Evolutionary conservation across 2,888 invertebrate species (phyloP), one percentile per base, ranked within the genome.

Genomic region (Patella ulyssiponensis): DNA sequence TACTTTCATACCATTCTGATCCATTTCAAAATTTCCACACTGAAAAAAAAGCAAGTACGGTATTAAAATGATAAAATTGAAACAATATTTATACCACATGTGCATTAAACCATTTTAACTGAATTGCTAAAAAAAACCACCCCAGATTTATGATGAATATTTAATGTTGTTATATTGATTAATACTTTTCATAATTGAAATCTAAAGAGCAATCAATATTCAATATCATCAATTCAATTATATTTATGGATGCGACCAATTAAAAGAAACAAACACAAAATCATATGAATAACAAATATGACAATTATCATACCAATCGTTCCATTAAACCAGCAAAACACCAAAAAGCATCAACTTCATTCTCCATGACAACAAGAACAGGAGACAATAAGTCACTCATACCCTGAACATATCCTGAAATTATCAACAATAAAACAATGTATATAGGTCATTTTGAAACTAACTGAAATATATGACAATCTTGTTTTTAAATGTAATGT

Each of bases 281-380:
- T 64, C 20, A 12, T 23, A 64, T 64, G 44, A 7, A 44, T 44
- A 5, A 33, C 33, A 33, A 33, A 33, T 33, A 33, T 33, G 33
- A 33, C 5, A 33, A n/a, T 3, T 12, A 20, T 87, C 95, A 94
- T 91, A 97, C 97, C 91, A 99, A 95, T 93, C 95, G 95, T 79
- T 98, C 95, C 98, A 99, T 99, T 87, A 98, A 97, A 12, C 98
- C 98, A 58, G 96, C 98, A 91, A 99, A 99, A 92, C 98, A 98
- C 99, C 99, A 99, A 93, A 99, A 99, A 0, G 97, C 95, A 91
- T 99, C 98, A 3, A 97, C 96, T 92, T 99, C 99, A 90, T 97
- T 95, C 83, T 95, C 95, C 93, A 98, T 94, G 71, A 98, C 93
- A 88, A 95, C 94, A 76, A 99, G 93, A 86, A 99, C 95, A 0